These are phyloP conservation scores for Urechis unicinctus DNA, from an alignment of 2,888 invertebrate genomes.

Conservation along the genomic window DNA sequence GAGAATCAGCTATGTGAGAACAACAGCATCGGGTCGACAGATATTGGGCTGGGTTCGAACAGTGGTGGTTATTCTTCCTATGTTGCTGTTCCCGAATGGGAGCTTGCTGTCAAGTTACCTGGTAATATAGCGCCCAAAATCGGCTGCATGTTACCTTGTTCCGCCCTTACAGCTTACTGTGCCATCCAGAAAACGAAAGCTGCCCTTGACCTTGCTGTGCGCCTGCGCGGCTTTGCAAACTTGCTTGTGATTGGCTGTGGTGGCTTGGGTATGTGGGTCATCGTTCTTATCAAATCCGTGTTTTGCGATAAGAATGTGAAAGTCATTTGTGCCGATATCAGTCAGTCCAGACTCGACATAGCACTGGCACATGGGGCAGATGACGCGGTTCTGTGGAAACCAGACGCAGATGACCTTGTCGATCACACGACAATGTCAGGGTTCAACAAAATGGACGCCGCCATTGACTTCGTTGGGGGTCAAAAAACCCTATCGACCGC, in stretches of 20 bases:
- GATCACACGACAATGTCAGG: slow-evolving; percentile 14
- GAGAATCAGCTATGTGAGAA: slow-evolving; percentile 13
- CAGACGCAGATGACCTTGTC: slow-evolving; percentile 10
- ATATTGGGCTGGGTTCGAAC: slow-evolving; percentile 5
- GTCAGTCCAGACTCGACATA: slow-evolving; percentile 4
- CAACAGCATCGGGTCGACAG: slow-evolving; percentile 1
- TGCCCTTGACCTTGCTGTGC: slow-evolving; percentile 10
- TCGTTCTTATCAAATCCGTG: slow-evolving; percentile 9
- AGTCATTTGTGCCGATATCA: slow-evolving; percentile 13
- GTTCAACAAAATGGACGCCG: slow-evolving; percentile 19
- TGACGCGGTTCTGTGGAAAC: slow-evolving; percentile 10
- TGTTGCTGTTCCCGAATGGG: slow-evolving; percentile 14
- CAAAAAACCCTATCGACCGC: slow-evolving; percentile 2
- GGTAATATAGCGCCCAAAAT: slow-evolving; percentile 10
- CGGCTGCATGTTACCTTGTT: slow-evolving; percentile 16
- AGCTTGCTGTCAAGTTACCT: slow-evolving; percentile 8
- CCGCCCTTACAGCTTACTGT: slow-evolving; percentile 9
- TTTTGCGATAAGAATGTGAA: slow-evolving; percentile 17
- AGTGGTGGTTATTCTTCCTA: slow-evolving; percentile 4
- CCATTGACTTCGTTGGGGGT: slow-evolving; percentile 14
- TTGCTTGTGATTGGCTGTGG: slow-evolving; percentile 10
- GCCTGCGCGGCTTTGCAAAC: slow-evolving; percentile 14
- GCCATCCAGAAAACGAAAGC: slow-evolving; percentile 8
- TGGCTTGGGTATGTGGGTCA: slow-evolving; percentile 15
- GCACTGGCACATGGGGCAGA: slow-evolving; percentile 10